Conservation (phyloP, 2,113 vertebrate genomes). For the Nothobranchius kuhntae region DNA sequence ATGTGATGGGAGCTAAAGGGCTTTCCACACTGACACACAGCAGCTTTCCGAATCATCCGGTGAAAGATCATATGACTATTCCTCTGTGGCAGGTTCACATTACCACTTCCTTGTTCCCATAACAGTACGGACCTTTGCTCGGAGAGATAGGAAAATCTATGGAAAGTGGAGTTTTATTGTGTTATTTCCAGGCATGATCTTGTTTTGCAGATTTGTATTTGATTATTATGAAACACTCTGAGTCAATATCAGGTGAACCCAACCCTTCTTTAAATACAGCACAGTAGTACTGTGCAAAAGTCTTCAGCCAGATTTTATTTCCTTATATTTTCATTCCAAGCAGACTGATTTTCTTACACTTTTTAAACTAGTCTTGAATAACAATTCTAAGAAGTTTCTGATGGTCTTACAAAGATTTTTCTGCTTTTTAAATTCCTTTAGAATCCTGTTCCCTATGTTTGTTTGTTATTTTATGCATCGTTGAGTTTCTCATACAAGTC, state of each 20-base stretch:
- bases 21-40: constrained; percentile 1
- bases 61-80: constrained; percentile 28
- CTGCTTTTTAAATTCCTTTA: no score
- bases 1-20: constrained; percentile 19
- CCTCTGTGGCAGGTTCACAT: constrained; percentile 27
- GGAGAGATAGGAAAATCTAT: constrained; percentile 56
- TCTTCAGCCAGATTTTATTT: not conserved
- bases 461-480: no score
- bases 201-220: constrained; percentile 1
- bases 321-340: not conserved
- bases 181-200: not conserved
- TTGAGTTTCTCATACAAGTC: no score
- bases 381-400: no score
- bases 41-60: constrained; percentile 9
- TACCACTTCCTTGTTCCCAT: constrained; percentile 47
- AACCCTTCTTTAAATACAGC: not conserved
- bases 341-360: no score
- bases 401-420: no score
- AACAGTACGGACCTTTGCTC: constrained; percentile 68
- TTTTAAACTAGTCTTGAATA: no score
- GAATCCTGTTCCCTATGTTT: no score
- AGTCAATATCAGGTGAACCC: not conserved
- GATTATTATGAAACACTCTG: not conserved
- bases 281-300: not conserved
- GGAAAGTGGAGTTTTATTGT: constrained; percentile 33